Base-by-base conservation (phyloP, 2,113 vertebrate species). In the Oryzias javanicus region DNA sequence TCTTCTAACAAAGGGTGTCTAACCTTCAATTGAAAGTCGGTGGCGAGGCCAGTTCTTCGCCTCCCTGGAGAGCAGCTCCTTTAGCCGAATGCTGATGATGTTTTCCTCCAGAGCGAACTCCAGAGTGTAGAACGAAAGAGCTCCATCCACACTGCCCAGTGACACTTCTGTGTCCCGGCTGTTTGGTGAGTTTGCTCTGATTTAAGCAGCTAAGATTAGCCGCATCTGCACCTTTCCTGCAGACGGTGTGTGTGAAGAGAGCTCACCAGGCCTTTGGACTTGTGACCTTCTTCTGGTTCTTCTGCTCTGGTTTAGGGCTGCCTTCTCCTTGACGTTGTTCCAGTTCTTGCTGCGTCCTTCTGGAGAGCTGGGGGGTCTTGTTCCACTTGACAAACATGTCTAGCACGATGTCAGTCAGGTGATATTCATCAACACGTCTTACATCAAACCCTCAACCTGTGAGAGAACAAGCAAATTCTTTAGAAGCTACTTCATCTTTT, bases 1-100 rank as follows among this genome's bases (percentile, higher is more conserved):
- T 56, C 18, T 55, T 14, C n/a, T 3, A 24, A 8, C 14, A 4
- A 27, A n/a, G 0, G 13, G 1, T 12, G 27, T 42, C 89, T 84
- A 72, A 96, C 97, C 97, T 93, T 99, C 96, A 44, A 99, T 97
- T 74, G 96, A 96, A 64, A 99, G 95, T 76, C 95, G 90, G 57
- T 96, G 94, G 59, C 95, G 96, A 51, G 96, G 97, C 97, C 97
- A 99, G 91, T 94, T 98, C 92, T 99, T 99, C 66, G 83, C 91
- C 69, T 99, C 97, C 82, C 97, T 90, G 54, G 94, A 93, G 56
- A 99, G 90, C 72, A 94, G 92, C 61, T 95, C 93, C 69, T 93
- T 93, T 69, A 98, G 85, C 70, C 96, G 94, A 86, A 99, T 93
- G 89, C 96, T 98, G 90, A 99, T 95, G 88, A 98, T 95, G 60